A percentile compares a stretch with the other conserved stretches of the same genome.
phyloP scores from a whole-genome alignment of 2,797 vertebrate species.

The Centroberyx gerrardi region DNA sequence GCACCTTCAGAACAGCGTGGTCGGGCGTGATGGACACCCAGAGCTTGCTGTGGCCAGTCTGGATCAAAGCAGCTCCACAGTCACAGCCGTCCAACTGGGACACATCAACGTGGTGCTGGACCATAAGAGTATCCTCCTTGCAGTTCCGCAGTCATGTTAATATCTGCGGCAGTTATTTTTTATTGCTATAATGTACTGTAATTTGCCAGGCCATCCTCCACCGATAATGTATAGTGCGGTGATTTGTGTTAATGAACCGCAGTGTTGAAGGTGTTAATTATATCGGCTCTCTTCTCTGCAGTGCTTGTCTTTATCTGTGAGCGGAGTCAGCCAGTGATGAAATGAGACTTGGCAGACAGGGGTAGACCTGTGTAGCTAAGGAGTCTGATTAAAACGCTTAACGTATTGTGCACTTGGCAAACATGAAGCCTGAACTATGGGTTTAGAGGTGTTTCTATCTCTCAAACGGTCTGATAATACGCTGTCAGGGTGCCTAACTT shows the following conservation, averaged over 20 bases:
- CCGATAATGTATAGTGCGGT: neutral
- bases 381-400: slow-evolving; percentile 1
- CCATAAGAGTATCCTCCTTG: slow-evolving; percentile 88
- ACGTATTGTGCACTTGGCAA: neutral
- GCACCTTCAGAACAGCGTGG: slow-evolving; percentile 90
- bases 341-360: neutral
- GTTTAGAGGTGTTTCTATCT: neutral
- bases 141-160: neutral
- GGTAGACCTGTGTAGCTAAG: neutral
- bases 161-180: neutral
- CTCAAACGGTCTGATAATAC: neutral
- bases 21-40: slow-evolving; percentile 75
- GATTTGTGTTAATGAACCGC: slow-evolving; percentile 10
- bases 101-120: slow-evolving; percentile 86
- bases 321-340: neutral
- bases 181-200: neutral
- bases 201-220: slow-evolving; percentile 2
- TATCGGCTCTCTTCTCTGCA: neutral
- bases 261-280: neutral
- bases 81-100: slow-evolving; percentile 80
- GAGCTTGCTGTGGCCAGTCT: slow-evolving; percentile 84
- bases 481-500: neutral
- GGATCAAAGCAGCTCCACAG: slow-evolving; percentile 84
- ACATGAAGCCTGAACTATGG: neutral
- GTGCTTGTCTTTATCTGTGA: slow-evolving; percentile 2